phyloP scores from a whole-genome alignment of 2,113 vertebrate genomes.

The Siphamia tubifer region DNA sequence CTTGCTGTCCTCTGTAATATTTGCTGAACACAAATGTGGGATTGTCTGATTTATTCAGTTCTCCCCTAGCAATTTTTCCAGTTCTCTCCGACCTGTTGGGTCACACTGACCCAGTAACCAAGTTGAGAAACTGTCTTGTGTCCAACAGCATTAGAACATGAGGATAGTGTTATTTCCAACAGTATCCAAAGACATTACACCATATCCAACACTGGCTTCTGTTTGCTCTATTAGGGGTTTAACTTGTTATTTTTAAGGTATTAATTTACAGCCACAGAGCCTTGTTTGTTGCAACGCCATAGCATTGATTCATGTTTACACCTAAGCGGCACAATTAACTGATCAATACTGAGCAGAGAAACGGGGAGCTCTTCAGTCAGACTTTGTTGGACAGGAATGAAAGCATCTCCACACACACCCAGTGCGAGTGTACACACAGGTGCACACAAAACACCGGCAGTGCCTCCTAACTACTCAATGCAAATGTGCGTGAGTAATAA shows the following conservation, averaged over 20 bases:
- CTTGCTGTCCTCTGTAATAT: too few relatives aligned
- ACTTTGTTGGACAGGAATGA: constrained; percentile 59
- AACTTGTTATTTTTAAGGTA: constrained; percentile 63
- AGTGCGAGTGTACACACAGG: not conserved
- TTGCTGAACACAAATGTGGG: too few relatives aligned
- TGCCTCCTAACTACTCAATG: constrained; percentile 30
- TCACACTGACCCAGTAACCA: too few relatives aligned
- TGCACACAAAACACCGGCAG: not conserved
- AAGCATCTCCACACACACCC: constrained; percentile 22
- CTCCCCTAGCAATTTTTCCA: too few relatives aligned
- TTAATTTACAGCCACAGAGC: constrained; percentile 60
- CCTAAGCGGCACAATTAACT: constrained; percentile 71
- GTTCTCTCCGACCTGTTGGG: too few relatives aligned
- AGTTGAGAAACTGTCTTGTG: too few relatives aligned
- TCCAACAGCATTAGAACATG: too few relatives aligned
- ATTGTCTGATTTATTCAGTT: too few relatives aligned
- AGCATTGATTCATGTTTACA: constrained; percentile 74
- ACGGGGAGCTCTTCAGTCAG: constrained; percentile 50
- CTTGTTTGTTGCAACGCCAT: constrained; percentile 57
- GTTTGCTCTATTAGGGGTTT: constrained; percentile 28
- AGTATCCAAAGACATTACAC: too few relatives aligned
- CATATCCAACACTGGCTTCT: too few relatives aligned
- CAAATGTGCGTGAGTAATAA: constrained; percentile 33
- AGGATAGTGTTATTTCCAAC: too few relatives aligned
- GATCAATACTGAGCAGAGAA: constrained; percentile 69